Conservation (phyloP, 2,888 invertebrate genomes). For the Drosophila peninsularis region DNA sequence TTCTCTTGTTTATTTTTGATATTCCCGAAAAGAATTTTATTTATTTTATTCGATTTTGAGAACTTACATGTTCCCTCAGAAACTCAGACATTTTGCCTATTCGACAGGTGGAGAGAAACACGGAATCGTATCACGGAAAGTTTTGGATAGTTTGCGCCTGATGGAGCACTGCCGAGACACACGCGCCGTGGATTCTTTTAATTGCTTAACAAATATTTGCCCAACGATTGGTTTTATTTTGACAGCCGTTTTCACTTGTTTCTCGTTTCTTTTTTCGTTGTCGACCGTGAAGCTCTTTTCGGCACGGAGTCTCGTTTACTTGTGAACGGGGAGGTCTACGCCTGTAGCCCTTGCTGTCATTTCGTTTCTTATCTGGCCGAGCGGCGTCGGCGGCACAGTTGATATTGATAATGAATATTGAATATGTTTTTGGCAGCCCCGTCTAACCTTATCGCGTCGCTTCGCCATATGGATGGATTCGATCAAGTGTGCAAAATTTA, state of each 20-base stretch:
- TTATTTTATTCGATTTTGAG: background rate
- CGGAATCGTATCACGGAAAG: background rate
- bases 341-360: conserved; percentile 39
- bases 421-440: conserved; percentile 53
- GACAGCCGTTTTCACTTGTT: conserved; percentile 61
- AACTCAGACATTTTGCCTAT: conserved; percentile 57
- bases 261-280: conserved; percentile 6
- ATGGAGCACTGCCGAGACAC: conserved; percentile 40
- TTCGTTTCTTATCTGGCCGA: conserved; percentile 59
- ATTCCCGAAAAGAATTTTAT: background rate
- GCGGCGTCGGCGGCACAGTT: conserved; percentile 31
- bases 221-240: conserved; percentile 57
- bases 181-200: conserved; percentile 36
- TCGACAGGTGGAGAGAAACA: background rate
- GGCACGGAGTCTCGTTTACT: conserved; percentile 59
- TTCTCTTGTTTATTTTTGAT: too few relatives aligned
- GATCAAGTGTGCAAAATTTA: conserved; percentile 18
- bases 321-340: conserved; percentile 45
- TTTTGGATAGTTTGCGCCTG: conserved; percentile 1
- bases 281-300: conserved; percentile 48
- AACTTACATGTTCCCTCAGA: conserved; percentile 71
- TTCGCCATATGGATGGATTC: conserved; percentile 15
- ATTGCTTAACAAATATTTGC: conserved; percentile 69
- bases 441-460: conserved; percentile 42
- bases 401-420: conserved; percentile 73